phyloP scores from a whole-genome alignment of 2,888 invertebrate genomes.

The Clivina fossor region DNA sequence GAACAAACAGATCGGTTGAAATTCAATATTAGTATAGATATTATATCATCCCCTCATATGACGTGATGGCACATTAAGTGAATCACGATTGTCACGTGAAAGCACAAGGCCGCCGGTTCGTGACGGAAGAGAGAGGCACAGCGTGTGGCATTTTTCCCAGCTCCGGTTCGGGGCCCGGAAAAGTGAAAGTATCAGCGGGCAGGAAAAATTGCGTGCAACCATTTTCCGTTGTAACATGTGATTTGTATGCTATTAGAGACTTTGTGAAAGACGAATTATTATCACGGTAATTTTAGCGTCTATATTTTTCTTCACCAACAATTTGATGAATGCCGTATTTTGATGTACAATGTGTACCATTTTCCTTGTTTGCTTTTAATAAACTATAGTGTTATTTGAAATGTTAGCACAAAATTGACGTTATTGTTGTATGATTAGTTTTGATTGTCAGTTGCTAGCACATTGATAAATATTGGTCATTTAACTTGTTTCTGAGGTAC shows the following conservation, averaged over 20 bases:
- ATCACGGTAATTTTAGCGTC: constrained; percentile 20
- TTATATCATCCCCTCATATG: no score
- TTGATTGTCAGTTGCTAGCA: no score
- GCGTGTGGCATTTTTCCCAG: constrained; percentile 4
- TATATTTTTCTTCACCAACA: constrained; percentile 24
- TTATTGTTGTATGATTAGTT: no score
- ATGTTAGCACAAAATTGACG: no score
- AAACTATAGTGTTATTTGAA: no score
- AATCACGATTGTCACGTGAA: constrained; percentile 6
- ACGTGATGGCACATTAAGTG: background rate
- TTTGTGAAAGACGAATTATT: constrained; percentile 20
- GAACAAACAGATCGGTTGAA: no score
- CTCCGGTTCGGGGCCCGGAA: constrained; percentile 7
- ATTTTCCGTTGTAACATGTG: constrained; percentile 18
- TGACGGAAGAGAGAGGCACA: constrained; percentile 14
- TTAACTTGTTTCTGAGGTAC: no score
- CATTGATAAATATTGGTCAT: no score
- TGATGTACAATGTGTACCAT: constrained; percentile 10
- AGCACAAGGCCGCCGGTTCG: constrained; percentile 3
- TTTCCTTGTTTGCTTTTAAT: no score
- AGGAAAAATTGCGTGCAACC: constrained; percentile 18
- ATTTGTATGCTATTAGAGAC: constrained; percentile 26
- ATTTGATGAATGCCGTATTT: constrained; percentile 16
- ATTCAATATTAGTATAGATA: no score
- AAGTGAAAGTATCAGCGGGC: constrained; percentile 13